Evolutionary conservation across 2,888 invertebrate genomes (phyloP).

Genomic region (Girardia tigrina): DNA sequence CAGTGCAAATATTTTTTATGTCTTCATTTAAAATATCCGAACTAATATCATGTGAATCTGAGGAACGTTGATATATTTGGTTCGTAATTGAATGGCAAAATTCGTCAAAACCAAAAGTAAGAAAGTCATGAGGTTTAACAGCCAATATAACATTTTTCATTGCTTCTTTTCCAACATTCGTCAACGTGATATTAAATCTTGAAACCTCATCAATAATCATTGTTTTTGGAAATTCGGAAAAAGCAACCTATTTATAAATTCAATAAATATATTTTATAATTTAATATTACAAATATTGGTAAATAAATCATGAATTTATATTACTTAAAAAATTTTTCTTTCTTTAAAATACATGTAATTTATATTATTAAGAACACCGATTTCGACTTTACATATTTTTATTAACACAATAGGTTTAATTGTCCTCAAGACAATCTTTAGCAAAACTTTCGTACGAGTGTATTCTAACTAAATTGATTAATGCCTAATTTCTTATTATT

Average conservation of each 20-base stretch:
- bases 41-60: neutral
- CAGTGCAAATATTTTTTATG: neutral
- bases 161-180: conserved; percentile 57
- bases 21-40: neutral
- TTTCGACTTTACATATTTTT: no score
- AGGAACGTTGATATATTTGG: conserved; percentile 40
- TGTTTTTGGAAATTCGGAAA: conserved; percentile 59
- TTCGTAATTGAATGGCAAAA: conserved; percentile 39
- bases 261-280: no score
- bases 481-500: no score
- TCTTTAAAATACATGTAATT: no score
- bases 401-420: no score
- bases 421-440: no score
- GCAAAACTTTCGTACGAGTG: no score
- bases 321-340: no score
- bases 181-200: conserved; percentile 59
- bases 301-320: no score
- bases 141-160: conserved; percentile 53
- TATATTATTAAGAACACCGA: no score
- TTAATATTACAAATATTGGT: no score
- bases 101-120: conserved; percentile 52
- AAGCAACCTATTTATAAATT: conserved; percentile 55
- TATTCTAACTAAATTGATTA: no score
- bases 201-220: conserved; percentile 65
- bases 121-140: conserved; percentile 60